phyloP scores from a whole-genome alignment of 2,113 vertebrate genomes.

The Dicrurus megarhynchus region DNA sequence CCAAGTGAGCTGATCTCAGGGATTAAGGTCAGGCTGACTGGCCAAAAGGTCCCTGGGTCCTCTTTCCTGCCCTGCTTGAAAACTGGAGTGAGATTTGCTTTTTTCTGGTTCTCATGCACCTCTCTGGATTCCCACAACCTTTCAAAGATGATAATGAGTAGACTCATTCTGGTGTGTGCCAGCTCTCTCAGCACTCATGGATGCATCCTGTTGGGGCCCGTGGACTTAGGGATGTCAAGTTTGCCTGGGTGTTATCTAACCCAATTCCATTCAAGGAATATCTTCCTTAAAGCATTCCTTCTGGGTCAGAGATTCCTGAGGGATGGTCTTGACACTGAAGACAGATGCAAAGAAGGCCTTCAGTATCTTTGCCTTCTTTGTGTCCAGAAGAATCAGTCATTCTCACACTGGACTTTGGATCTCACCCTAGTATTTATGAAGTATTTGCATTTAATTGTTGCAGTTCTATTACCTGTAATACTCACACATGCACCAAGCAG shows the following conservation, averaged over 20 bases:
- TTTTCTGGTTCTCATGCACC: background rate
- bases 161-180: background rate
- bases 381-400: background rate
- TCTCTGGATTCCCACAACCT: background rate
- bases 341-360: background rate
- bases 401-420: background rate
- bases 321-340: background rate
- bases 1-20: background rate
- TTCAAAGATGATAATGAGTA: background rate
- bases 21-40: background rate
- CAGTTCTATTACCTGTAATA: background rate
- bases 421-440: background rate
- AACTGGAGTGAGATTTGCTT: background rate
- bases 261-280: too few relatives aligned
- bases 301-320: background rate
- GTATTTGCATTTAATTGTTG: background rate
- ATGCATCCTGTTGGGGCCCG: fast-evolving
- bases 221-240: background rate
- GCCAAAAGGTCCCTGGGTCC: background rate
- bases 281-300: background rate
- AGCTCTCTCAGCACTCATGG: background rate
- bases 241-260: background rate
- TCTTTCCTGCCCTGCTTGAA: background rate
- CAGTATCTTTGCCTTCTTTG: background rate
- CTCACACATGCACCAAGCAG: background rate